Evolutionary conservation across 2,113 vertebrate genomes (phyloP), one percentile per base, ranked within the genome.

Genomic region (Cacatua alba): DNA sequence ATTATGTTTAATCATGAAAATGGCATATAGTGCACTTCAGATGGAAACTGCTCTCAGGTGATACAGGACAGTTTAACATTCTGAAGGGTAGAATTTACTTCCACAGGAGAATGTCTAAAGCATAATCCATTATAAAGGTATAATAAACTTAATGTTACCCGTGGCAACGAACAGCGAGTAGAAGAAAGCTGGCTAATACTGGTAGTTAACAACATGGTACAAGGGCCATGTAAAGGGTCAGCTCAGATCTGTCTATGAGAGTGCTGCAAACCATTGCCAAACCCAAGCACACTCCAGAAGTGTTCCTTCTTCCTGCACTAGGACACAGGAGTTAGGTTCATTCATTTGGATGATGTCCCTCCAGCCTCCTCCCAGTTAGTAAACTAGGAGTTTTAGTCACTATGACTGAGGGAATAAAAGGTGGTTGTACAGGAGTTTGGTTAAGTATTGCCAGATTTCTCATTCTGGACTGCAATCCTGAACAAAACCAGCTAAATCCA

Each of bases 261-360:
- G 59, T 7, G 11, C 44, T 74, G 55, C 37, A 63, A 91, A 59
- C 14, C 31, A 37, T n/a, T 25, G 39, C 29, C 60, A 91, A 88
- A 70, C 7, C 15, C 55, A 74, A 55, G 49, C 44, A 74, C 9
- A 23, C 0, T 15, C 37, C 21, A 41, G 41, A 7, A 71, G 33
- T 3, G 10, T 16, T 35, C 28, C 48, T 2, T 82, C 39, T 71
- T 48, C 48, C 35, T 85, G 25, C 48, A 48, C 16, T 15, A 60
- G 31, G 13, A 48, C 33, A 68, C 0, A 0, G 79, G 13, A 79
- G 7, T 33, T n/a, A 19, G 15, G 26, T 55, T 44, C 11, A 41
- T 17, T 46, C 44, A 43, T 37, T 3, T 41, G 43, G 52, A 76
- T 26, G 39, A 46, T 14, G 23, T 5, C 15, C 28, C 25, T 35